phyloP scores from a whole-genome alignment of 2,797 vertebrate genomes.

The Malurus splendens region DNA sequence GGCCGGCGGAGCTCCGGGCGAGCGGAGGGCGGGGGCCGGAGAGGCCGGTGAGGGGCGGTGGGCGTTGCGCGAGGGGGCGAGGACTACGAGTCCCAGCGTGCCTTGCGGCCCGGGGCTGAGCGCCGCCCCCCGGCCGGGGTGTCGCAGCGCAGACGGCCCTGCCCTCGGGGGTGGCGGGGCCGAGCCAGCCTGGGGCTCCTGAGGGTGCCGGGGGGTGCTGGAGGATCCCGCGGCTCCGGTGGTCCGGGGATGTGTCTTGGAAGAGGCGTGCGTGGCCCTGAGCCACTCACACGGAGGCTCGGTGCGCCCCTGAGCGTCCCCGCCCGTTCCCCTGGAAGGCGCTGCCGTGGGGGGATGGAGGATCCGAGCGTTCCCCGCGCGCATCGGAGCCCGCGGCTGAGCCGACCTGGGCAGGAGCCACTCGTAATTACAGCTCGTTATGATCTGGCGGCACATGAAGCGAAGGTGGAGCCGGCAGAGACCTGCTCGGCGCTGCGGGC shows the following conservation, averaged over 20 bases:
- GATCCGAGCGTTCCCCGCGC: background rate
- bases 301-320: background rate
- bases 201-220: background rate
- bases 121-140: background rate
- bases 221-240: background rate
- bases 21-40: background rate
- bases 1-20: no score
- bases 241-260: no score
- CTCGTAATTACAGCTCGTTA: background rate
- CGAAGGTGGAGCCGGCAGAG: background rate
- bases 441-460: background rate
- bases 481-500: background rate
- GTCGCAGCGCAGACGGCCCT: background rate
- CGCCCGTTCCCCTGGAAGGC: background rate
- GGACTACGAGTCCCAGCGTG: background rate
- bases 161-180: background rate
- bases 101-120: background rate
- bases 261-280: background rate
- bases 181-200: no score
- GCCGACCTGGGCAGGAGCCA: background rate
- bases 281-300: background rate
- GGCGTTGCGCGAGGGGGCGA: fast-evolving
- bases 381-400: background rate
- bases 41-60: background rate
- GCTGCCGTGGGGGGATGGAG: background rate